Percentiles rank a stretch among this genome's conserved stretches.
Conservation (phyloP, 2,888 invertebrate species). For the Euclidia mi region DNA sequence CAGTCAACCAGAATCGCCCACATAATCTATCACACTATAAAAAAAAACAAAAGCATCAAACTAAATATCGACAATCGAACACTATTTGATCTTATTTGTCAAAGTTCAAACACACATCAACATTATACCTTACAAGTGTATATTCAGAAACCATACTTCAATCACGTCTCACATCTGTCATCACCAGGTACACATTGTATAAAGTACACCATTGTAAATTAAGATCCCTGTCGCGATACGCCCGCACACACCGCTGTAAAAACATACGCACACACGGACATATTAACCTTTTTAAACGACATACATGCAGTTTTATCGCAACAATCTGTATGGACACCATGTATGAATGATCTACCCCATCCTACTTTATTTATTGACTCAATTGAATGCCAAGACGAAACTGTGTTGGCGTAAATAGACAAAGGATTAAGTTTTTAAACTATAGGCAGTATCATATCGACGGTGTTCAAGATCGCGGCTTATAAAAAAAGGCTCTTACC, state of each 20-base stretch:
- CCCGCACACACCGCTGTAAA: conserved; percentile 30
- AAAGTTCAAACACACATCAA: conserved; percentile 1
- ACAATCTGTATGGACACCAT: conserved; percentile 40
- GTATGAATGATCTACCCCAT: conserved; percentile 44
- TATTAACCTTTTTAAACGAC: conserved; percentile 37
- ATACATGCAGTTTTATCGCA: conserved; percentile 34
- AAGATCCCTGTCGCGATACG: conserved; percentile 50
- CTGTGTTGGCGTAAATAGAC: conserved; percentile 3
- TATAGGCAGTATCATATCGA: not conserved
- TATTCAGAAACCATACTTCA: conserved; percentile 28
- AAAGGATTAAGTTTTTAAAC: not conserved
- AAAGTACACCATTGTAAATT: conserved; percentile 50
- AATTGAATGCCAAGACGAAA: conserved; percentile 16
- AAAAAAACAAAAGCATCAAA: too few species aligned
- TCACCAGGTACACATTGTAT: conserved; percentile 33
- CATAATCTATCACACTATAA: too few species aligned
- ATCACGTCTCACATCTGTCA: conserved; percentile 45
- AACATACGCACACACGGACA: conserved; percentile 14
- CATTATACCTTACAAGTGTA: not conserved
- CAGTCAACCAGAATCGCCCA: too few species aligned
- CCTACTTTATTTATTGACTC: conserved; percentile 36
- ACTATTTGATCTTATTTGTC: not conserved
- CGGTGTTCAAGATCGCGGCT: not conserved
- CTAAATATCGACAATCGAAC: not conserved
- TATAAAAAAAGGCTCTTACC: not conserved